A percentile compares a stretch with the other conserved stretches of the same genome.
Conservation (phyloP, 2,113 vertebrate species). For the Motacilla alba region DNA sequence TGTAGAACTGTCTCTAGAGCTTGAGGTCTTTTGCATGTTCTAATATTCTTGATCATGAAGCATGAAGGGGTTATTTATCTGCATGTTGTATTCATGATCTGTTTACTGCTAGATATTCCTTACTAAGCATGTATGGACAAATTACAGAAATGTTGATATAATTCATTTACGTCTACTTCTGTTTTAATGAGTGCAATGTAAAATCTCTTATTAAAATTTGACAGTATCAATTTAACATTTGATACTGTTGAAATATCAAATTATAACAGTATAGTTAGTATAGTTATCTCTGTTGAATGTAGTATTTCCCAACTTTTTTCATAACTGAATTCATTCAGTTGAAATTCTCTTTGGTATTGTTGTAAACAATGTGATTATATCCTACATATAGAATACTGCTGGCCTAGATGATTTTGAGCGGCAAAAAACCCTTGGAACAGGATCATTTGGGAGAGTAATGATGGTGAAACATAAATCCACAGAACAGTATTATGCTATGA, state of each 20-base stretch:
- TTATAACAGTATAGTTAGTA: neutral
- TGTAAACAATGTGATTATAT: slow-evolving; percentile 28
- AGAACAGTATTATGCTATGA: slow-evolving; percentile 98
- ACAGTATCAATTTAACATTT: too few relatives aligned
- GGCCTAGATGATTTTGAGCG: slow-evolving; percentile 96
- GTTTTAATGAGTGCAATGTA: neutral
- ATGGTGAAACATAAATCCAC: slow-evolving; percentile 96
- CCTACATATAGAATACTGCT: slow-evolving; percentile 84
- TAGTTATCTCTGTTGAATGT: neutral
- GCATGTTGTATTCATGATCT: neutral
- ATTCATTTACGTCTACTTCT: neutral
- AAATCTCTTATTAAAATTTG: neutral
- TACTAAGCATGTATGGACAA: neutral
- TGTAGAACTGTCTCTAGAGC: neutral
- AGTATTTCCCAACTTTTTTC: neutral
- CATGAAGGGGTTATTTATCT: neutral
- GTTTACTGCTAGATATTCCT: neutral
- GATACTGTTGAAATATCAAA: neutral
- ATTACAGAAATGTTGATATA: neutral
- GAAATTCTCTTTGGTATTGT: neutral
- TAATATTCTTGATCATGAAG: neutral
- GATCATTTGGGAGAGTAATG: slow-evolving; percentile 98
- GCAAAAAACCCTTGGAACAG: slow-evolving; percentile 96
- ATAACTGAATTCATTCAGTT: neutral
- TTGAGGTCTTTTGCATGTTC: neutral